A percentile compares a stretch with the other conserved stretches of the same genome.
These are phyloP conservation scores for Drosophila triauraria DNA, from an alignment of 1,140 invertebrate genomes.

Conservation along the genomic window DNA sequence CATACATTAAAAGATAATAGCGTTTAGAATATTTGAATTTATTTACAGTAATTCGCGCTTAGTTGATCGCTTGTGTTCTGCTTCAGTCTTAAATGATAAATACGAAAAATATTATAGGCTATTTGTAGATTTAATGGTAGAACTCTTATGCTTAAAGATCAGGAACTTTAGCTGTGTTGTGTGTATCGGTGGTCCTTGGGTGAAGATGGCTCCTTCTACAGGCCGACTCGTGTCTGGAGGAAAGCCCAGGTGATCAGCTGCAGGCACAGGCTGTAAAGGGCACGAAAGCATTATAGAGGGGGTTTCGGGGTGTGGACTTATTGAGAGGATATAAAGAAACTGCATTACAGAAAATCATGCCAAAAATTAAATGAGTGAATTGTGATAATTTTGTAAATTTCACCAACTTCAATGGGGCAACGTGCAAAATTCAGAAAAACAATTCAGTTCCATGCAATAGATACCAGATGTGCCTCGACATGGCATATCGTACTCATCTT, in stretches of 20 bases:
- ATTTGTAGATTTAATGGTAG: constrained; percentile 11
- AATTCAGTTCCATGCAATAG: constrained; percentile 51
- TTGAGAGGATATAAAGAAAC: constrained; percentile 24
- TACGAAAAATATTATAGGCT: constrained; percentile 15
- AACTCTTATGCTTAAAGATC: constrained; percentile 61
- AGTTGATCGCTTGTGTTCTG: constrained; percentile 15
- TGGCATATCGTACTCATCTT: constrained; percentile 47
- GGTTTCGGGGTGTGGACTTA: constrained; percentile 15
- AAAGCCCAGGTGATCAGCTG: constrained; percentile 43
- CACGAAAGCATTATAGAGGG: constrained; percentile 46
- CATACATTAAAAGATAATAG: constrained; percentile 2
- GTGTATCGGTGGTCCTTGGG: constrained; percentile 40
- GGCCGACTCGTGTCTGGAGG: constrained; percentile 28
- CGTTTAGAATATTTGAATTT: constrained; percentile 65
- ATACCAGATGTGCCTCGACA: constrained; percentile 5
- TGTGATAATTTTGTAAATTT: constrained; percentile 36
- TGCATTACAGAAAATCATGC: constrained; percentile 63
- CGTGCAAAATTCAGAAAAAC: constrained; percentile 57
- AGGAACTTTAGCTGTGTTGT: constrained; percentile 72
- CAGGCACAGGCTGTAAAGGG: constrained; percentile 62
- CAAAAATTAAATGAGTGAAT: constrained; percentile 38
- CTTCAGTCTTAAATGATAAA: constrained; percentile 76
- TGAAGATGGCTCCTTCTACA: constrained; percentile 22
- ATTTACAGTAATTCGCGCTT: constrained; percentile 48
- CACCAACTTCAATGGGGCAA: constrained; percentile 29